Percentiles rank a stretch among this genome's conserved stretches.
Evolutionary conservation across 2,888 invertebrate genomes (phyloP).

Genomic region (Diogma glabrata): DNA sequence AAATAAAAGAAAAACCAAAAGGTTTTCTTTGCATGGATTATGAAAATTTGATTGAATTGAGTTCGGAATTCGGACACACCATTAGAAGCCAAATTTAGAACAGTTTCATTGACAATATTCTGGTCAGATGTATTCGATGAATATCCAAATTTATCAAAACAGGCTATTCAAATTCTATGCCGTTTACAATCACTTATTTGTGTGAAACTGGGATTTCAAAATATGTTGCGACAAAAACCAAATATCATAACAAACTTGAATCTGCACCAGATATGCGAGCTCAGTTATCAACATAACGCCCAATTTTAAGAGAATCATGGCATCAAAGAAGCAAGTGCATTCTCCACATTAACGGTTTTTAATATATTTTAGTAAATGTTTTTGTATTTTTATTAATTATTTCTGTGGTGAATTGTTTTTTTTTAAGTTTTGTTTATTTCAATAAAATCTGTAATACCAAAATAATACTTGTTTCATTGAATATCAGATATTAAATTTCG

Average conservation of each 20-base stretch:
- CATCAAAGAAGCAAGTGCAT: background rate
- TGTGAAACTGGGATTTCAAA: conserved; percentile 8
- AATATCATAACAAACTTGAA: background rate
- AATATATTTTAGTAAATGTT: no score
- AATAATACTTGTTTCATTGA: no score
- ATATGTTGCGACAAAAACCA: conserved; percentile 5
- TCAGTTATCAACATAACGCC: background rate
- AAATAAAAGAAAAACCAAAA: background rate
- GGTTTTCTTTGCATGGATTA: background rate
- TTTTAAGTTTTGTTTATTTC: no score
- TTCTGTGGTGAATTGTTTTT: no score
- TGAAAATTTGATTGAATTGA: background rate
- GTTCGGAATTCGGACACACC: background rate
- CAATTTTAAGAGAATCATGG: background rate
- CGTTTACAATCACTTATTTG: conserved; percentile 7
- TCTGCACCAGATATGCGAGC: conserved; percentile 1
- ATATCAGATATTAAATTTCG: no score
- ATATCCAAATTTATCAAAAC: background rate
- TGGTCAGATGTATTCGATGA: background rate
- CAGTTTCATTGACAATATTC: background rate
- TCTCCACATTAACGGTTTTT: background rate
- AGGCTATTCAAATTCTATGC: background rate
- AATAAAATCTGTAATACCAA: no score
- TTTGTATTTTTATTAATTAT: no score
- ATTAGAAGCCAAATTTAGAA: background rate